Evolutionary conservation across 2,113 vertebrate genomes (phyloP).

Genomic region (Oxyruncus cristatus): DNA sequence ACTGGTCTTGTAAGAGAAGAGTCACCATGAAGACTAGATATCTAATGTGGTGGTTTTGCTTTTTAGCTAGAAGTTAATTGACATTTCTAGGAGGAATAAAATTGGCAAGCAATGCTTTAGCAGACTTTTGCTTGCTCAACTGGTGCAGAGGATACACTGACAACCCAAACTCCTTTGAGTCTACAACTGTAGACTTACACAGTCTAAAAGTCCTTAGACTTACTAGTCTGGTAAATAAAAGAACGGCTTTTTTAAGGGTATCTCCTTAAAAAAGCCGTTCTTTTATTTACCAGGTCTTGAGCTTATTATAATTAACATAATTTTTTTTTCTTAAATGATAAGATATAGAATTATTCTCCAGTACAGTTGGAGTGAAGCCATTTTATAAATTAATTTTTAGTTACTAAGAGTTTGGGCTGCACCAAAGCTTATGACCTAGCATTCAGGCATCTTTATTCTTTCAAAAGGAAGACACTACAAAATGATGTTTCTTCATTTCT

Average conservation of each 20-base stretch:
- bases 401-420: neutral
- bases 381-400: neutral
- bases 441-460: neutral
- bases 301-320: neutral
- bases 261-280: neutral
- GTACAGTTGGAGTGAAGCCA: neutral
- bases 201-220: too few relatives aligned
- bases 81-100: constrained; percentile 1
- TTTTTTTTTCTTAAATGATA: neutral
- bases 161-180: neutral
- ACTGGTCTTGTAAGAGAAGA: neutral
- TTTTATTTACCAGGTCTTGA: neutral
- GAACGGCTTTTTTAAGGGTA: too few relatives aligned
- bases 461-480: neutral
- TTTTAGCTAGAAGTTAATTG: neutral
- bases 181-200: neutral
- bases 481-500: neutral
- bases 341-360: neutral
- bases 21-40: neutral
- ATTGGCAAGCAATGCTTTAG: neutral
- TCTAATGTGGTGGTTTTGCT: neutral
- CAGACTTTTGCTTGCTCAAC: neutral
- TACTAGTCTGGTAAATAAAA: too few relatives aligned
- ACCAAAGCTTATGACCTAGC: neutral
- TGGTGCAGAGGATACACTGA: neutral